Conservation (phyloP, 2,797 vertebrate species). For the Schizopygopsis pylzovi region DNA sequence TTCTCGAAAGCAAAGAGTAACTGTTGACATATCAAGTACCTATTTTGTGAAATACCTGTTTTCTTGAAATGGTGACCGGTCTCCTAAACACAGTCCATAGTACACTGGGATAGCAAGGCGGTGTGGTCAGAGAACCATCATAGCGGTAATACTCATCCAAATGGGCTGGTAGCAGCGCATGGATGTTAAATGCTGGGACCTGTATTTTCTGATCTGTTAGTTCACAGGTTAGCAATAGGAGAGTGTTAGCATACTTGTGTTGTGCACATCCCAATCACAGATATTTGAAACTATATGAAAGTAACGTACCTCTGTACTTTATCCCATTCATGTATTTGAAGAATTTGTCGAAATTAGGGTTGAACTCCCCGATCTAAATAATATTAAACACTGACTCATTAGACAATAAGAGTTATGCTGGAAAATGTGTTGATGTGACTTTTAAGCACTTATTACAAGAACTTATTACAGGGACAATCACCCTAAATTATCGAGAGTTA, state of each 20-base stretch:
- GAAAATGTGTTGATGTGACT: not conserved
- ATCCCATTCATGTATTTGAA: slow-evolving; percentile 84
- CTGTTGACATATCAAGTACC: slow-evolving; percentile 64
- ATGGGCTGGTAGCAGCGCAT: slow-evolving; percentile 82
- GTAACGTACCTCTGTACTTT: slow-evolving; percentile 85
- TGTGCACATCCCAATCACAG: not conserved
- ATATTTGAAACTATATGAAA: not conserved
- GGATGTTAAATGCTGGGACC: slow-evolving; percentile 87
- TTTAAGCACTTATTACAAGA: not conserved
- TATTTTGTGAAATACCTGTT: slow-evolving; percentile 90
- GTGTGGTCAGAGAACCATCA: slow-evolving; percentile 92
- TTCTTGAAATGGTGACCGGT: slow-evolving; percentile 83
- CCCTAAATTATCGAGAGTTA: not conserved
- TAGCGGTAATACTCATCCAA: slow-evolving; percentile 93
- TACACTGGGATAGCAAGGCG: slow-evolving; percentile 93
- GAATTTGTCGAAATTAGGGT: slow-evolving; percentile 87
- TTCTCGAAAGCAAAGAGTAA: not conserved
- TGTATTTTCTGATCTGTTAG: slow-evolving; percentile 81
- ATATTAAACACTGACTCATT: slow-evolving; percentile 8
- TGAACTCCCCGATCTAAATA: slow-evolving; percentile 86
- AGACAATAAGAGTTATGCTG: not conserved
- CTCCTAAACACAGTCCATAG: slow-evolving; percentile 93
- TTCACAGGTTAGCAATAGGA: slow-evolving; percentile 1
- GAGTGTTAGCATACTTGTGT: slow-evolving; percentile 6
- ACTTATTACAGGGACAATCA: not conserved